These are phyloP conservation scores for Malthinus flaveolus DNA, from an alignment of 2,888 invertebrate species.

Conservation along the genomic window DNA sequence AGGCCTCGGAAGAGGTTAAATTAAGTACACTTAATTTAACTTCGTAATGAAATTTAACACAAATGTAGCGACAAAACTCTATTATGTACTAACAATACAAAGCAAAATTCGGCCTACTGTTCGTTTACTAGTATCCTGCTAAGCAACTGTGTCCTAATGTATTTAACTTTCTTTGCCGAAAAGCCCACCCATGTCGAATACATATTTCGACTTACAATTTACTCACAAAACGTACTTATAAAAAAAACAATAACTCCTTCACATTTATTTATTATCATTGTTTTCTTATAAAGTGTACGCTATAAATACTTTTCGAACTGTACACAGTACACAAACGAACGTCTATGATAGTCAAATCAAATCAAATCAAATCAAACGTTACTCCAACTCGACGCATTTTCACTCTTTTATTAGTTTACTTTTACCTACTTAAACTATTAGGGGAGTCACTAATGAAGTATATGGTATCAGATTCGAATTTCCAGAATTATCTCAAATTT, in stretches of 20 bases:
- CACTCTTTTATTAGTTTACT: too few species aligned
- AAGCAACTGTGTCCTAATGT: slow-evolving; percentile 52
- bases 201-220: slow-evolving; percentile 4
- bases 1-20: slow-evolving; percentile 44
- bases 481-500: too few species aligned
- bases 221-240: not conserved
- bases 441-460: too few species aligned
- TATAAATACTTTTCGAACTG: too few species aligned
- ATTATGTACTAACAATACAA: slow-evolving; percentile 47
- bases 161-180: slow-evolving; percentile 51
- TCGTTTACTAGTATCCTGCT: slow-evolving; percentile 44
- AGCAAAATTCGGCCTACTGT: slow-evolving; percentile 43
- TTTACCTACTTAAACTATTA: too few species aligned
- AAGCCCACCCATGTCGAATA: slow-evolving; percentile 45
- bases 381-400: too few species aligned
- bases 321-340: too few species aligned
- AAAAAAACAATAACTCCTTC: slow-evolving; percentile 1
- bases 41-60: slow-evolving; percentile 43
- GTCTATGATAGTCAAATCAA: too few species aligned
- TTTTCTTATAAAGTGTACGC: too few species aligned
- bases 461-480: too few species aligned
- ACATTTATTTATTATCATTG: too few species aligned
- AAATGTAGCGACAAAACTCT: slow-evolving; percentile 45
- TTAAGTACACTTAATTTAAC: slow-evolving; percentile 34
- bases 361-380: too few species aligned